A percentile compares a stretch with the other conserved stretches of the same genome.
Conservation (phyloP, 2,888 invertebrate genomes). For the Agapostemon virescens region DNA sequence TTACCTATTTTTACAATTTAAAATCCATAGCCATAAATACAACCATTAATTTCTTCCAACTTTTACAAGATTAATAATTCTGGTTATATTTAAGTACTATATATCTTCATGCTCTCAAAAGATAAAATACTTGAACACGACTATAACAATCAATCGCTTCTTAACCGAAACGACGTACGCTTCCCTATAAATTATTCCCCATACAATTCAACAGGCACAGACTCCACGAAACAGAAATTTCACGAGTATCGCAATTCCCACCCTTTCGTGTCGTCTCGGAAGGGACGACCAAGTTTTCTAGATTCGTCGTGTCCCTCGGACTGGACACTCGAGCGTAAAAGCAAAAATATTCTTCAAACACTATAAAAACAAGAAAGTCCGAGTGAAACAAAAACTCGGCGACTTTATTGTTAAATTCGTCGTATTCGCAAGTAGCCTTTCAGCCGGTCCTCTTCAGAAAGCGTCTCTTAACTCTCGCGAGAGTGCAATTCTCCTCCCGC, state of each 20-base stretch:
- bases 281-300: background rate
- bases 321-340: background rate
- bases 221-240: background rate
- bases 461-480: background rate
- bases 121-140: too few species aligned
- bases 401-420: conserved; percentile 2
- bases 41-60: too few species aligned
- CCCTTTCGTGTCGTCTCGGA: background rate
- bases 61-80: too few species aligned
- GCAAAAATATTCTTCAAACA: background rate
- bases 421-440: conserved; percentile 1
- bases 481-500: conserved; percentile 1
- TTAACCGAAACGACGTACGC: background rate
- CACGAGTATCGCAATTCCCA: background rate
- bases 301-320: background rate
- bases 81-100: too few species aligned
- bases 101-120: too few species aligned
- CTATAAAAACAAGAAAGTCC: background rate
- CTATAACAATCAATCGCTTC: too few species aligned
- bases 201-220: background rate
- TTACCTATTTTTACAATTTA: too few species aligned
- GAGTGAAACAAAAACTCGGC: background rate
- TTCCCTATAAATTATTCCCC: background rate
- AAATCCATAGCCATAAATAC: too few species aligned
- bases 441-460: background rate